Conservation (phyloP, 1,140 invertebrate genomes). For the Tetramorium simillimum region DNA sequence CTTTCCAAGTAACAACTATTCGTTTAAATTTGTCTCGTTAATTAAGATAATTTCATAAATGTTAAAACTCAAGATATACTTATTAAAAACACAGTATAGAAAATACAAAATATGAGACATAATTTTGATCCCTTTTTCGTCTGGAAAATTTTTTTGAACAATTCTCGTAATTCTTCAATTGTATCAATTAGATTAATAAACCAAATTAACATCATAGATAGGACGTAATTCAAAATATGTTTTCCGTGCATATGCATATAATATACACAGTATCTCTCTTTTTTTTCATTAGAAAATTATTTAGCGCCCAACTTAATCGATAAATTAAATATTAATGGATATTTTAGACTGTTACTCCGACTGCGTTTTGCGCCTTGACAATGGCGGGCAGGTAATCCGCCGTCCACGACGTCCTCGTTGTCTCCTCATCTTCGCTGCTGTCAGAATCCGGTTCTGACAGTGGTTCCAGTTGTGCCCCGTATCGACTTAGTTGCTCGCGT, state of each 20-base stretch:
- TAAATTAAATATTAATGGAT: background rate
- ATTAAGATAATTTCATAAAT: background rate
- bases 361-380: slow-evolving; percentile 62
- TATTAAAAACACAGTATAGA: background rate
- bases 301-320: background rate
- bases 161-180: background rate
- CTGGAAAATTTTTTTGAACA: background rate
- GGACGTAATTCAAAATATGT: background rate
- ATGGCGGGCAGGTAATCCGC: slow-evolving; percentile 61
- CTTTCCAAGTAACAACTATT: background rate
- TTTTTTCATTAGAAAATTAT: background rate
- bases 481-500: slow-evolving; percentile 79
- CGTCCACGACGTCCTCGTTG: slow-evolving; percentile 63
- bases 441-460: slow-evolving; percentile 83
- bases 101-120: background rate
- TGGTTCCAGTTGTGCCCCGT: slow-evolving; percentile 83
- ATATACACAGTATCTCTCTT: background rate
- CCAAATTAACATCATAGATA: background rate
- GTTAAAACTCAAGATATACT: background rate
- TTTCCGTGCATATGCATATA: background rate
- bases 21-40: background rate
- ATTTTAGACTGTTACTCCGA: slow-evolving; percentile 67
- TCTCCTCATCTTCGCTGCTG: slow-evolving; percentile 79
- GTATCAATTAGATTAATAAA: background rate
- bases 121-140: background rate